Conservation (phyloP, 2,888 invertebrate species). For the Acrobasis consociella region DNA sequence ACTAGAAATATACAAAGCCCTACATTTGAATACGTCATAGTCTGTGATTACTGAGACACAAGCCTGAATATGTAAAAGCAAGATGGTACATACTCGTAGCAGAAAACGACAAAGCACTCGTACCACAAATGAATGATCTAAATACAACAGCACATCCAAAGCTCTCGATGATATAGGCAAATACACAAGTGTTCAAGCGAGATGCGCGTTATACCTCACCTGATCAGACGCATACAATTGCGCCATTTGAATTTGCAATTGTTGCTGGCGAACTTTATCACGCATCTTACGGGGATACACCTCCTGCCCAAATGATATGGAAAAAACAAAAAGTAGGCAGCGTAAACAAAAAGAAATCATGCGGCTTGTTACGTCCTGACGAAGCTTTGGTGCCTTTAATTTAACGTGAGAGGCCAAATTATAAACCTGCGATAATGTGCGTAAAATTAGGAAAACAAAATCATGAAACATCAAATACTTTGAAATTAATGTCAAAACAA, state of each 20-base stretch:
- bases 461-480: constrained; percentile 43
- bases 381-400: constrained; percentile 57
- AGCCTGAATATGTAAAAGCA: constrained; percentile 53
- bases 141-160: constrained; percentile 82
- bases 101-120: constrained; percentile 64
- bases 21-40: not conserved
- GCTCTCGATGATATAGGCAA: constrained; percentile 60
- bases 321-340: constrained; percentile 82
- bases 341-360: constrained; percentile 80
- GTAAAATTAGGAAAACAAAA: constrained; percentile 47
- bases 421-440: constrained; percentile 50
- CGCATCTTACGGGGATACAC: constrained; percentile 92
- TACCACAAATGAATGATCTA: constrained; percentile 38
- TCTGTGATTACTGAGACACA: constrained; percentile 40
- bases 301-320: constrained; percentile 86
- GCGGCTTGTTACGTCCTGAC: constrained; percentile 63
- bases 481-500: constrained; percentile 51
- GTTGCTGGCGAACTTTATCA: constrained; percentile 88
- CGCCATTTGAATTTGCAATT: constrained; percentile 84
- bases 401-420: constrained; percentile 50
- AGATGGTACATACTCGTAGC: constrained; percentile 49
- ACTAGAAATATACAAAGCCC: not conserved
- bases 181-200: constrained; percentile 67
- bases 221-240: constrained; percentile 81
- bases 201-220: constrained; percentile 79